A percentile compares a stretch with the other conserved stretches of the same genome.
Evolutionary conservation across 2,113 vertebrate species (phyloP).

Genomic region (Zosterops lateralis): DNA sequence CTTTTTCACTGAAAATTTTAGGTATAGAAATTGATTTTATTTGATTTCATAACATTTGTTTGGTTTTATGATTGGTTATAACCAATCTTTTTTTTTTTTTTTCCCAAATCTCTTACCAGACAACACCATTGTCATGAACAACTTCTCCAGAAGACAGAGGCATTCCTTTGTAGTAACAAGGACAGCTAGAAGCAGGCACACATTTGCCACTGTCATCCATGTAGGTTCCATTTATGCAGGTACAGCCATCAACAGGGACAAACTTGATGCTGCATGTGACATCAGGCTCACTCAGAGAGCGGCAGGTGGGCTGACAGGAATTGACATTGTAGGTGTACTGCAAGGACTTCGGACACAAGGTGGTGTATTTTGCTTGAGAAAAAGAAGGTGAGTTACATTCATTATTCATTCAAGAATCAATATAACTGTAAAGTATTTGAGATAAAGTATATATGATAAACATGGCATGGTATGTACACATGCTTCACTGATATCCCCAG

Average conservation of each 20-base stretch:
- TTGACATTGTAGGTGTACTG: slow-evolving; percentile 65
- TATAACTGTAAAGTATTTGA: not conserved
- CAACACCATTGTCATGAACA: slow-evolving; percentile 62
- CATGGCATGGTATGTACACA: not conserved
- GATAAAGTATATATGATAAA: not conserved
- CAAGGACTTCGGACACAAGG: slow-evolving; percentile 73
- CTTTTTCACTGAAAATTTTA: not conserved
- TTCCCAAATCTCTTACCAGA: slow-evolving; percentile 70
- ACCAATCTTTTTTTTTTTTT: not conserved
- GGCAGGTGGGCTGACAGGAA: slow-evolving; percentile 77
- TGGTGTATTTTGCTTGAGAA: slow-evolving; percentile 74
- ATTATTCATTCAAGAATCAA: not conserved
- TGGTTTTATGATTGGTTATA: not conserved
- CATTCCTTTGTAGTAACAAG: slow-evolving; percentile 74
- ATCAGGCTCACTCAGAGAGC: slow-evolving; percentile 65
- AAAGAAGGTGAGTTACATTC: not conserved
- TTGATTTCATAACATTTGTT: not conserved
- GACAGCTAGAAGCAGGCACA: slow-evolving; percentile 70
- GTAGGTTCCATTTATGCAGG: slow-evolving; percentile 70
- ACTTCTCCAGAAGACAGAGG: slow-evolving; percentile 73
- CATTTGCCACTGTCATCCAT: slow-evolving; percentile 75
- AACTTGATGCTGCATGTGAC: slow-evolving; percentile 71
- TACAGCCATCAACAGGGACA: slow-evolving; percentile 75
- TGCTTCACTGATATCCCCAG: not conserved
- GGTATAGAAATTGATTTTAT: not conserved